phyloP scores from a whole-genome alignment of 2,113 vertebrate genomes.

The Takifugu bimaculatus region DNA sequence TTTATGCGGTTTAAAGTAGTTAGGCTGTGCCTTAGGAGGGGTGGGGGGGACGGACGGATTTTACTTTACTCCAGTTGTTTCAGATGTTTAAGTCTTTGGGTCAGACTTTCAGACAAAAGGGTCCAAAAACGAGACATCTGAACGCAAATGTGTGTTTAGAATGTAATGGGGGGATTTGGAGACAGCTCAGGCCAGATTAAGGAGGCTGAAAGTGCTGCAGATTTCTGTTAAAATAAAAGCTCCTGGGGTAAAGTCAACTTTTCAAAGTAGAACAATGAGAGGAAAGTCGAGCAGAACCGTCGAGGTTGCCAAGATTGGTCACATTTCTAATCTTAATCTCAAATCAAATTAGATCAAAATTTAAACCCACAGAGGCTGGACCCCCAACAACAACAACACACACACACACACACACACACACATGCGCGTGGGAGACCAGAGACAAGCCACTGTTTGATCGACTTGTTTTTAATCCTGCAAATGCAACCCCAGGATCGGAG shows the following conservation, averaged over 20 bases:
- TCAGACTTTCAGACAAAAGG: slow-evolving; percentile 32
- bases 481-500: slow-evolving; percentile 14
- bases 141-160: slow-evolving; percentile 4
- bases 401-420: slow-evolving; percentile 1
- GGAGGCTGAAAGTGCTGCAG: not conserved
- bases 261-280: too few relatives aligned
- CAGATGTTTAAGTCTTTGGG: slow-evolving; percentile 29
- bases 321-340: too few relatives aligned
- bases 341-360: too few relatives aligned
- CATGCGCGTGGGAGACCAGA: slow-evolving; percentile 50
- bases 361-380: too few relatives aligned
- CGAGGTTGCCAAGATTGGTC: too few relatives aligned
- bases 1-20: slow-evolving; percentile 64
- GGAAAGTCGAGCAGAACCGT: too few relatives aligned
- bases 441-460: slow-evolving; percentile 48
- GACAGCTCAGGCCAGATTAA: not conserved
- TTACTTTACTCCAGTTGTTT: slow-evolving; percentile 25
- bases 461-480: slow-evolving; percentile 62
- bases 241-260: too few relatives aligned
- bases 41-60: slow-evolving; percentile 31
- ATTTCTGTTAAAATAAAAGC: too few relatives aligned
- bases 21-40: slow-evolving; percentile 27
- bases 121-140: slow-evolving; percentile 8
- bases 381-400: too few relatives aligned
- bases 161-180: slow-evolving; percentile 3